Conservation (phyloP, 2,113 vertebrate genomes). For the Ammospiza nelsoni region DNA sequence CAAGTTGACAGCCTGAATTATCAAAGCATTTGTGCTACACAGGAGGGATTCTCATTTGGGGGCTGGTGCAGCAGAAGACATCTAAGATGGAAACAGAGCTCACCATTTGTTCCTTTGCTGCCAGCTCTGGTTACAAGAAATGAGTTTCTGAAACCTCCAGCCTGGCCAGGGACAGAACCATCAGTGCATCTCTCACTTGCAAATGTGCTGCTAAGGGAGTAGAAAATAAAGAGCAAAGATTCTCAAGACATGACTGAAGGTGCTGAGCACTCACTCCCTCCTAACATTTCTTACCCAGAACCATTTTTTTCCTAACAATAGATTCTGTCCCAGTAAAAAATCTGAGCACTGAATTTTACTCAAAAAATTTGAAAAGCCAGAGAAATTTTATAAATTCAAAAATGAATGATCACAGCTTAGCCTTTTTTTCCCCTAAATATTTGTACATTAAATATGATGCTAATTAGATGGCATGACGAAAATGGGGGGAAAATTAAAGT, state of each 20-base stretch:
- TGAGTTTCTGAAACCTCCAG: background rate
- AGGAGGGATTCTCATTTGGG: background rate
- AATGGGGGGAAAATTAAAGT: background rate
- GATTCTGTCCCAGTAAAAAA: background rate
- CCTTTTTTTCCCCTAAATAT: fast-evolving
- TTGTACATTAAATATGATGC: background rate
- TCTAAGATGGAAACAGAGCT: background rate
- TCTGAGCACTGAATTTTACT: background rate
- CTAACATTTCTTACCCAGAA: background rate
- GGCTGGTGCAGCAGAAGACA: background rate
- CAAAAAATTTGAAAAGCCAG: background rate
- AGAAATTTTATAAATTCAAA: fast-evolving
- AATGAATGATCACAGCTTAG: fast-evolving
- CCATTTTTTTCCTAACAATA: background rate
- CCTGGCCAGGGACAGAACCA: background rate
- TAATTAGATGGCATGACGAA: background rate
- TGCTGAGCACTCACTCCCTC: background rate
- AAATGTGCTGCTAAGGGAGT: background rate
- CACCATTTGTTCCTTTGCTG: constrained; percentile 4
- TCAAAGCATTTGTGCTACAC: background rate
- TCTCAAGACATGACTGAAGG: fast-evolving
- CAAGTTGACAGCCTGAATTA: constrained; percentile 13
- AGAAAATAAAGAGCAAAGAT: background rate
- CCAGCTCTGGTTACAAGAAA: constrained; percentile 5
- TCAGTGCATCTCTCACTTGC: background rate